Conservation (phyloP, 30 jellyfish, hydroid and myxozoan species). For the Chrysaora quinquecirrha region DNA sequence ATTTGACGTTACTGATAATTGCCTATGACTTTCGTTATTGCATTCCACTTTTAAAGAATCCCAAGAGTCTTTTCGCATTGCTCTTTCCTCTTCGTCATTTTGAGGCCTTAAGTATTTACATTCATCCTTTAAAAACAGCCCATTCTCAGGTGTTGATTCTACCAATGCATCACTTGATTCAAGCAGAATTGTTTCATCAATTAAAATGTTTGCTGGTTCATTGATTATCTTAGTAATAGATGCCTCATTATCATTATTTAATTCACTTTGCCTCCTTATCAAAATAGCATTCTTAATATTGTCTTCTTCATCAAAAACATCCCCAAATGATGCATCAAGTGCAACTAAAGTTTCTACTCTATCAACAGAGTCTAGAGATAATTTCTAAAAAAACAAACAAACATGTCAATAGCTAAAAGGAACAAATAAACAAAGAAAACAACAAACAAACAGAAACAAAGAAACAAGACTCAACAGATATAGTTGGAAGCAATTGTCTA, state of each 20-base stretch:
- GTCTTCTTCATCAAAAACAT: not conserved
- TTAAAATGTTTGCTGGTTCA: not conserved
- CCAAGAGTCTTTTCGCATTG: constrained; percentile 45
- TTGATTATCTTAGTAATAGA: not conserved
- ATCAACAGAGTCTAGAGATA: not conserved
- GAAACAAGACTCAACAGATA: too few species aligned
- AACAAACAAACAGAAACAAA: too few species aligned
- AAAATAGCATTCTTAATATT: not conserved
- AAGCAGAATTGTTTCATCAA: not conserved
- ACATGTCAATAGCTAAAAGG: not conserved
- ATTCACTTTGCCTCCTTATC: not conserved
- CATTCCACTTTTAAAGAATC: constrained; percentile 29
- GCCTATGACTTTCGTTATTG: not conserved
- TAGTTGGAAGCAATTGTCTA: too few species aligned
- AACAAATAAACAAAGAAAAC: too few species aligned
- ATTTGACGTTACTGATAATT: not conserved
- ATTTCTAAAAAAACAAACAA: not conserved
- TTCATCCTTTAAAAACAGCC: not conserved
- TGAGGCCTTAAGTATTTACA: not conserved
- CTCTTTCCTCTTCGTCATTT: not conserved
- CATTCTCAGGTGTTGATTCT: not conserved
- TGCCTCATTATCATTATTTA: not conserved
- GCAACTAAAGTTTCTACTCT: not conserved
- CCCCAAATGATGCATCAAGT: not conserved
- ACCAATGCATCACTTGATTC: not conserved